Evolutionary conservation across 2,113 vertebrate genomes (phyloP), one percentile per base, ranked within the genome.

Genomic region (Pogona vitticeps): DNA sequence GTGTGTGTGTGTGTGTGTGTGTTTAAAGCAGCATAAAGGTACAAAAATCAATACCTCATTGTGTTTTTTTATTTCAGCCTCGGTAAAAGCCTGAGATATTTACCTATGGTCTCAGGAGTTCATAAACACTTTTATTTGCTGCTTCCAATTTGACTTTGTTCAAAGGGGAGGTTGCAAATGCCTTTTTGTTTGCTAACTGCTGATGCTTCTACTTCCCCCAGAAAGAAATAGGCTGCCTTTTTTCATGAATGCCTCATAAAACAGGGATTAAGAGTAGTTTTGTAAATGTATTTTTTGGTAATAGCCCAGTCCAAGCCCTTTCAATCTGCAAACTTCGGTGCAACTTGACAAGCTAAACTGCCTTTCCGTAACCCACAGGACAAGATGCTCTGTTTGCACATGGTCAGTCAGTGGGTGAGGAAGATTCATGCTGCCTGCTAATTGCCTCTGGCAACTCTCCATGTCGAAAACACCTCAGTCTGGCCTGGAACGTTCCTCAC

Each of bases 281-380:
- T 83, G 86, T 56, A 33, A 80, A 89, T 90, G 91, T 78, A 89
- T 59, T 93, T 95, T 93, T 89, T 86, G n/a, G 89, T 92, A 94
- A 95, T 94, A 94, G 87, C 15, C 1, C 82, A 80, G 91, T 90
- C 90, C 89, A 92, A 92, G 83, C 65, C 91, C 90, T 86, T 95
- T 94, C 94, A 92, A 94, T 95, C 95, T 94, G 92, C 94, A 95
- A 90, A 94, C 89, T 79, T 82, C 88, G 93, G 89, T 85, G 90
- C 0, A 0, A 79, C 85, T 83, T 89, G 94, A 91, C 93, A 95
- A 92, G 70, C 93, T 83, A 71, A 95, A 91, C 85, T 95, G 91
- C 94, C 90, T 12, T 91, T 94, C 82, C 84, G 93, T 92, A 94
- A 90, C 93, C 94, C 94, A 85, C 91, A 93, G 93, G 93, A 95